These are phyloP conservation scores for Esperia sulphurella DNA, from an alignment of 2,888 invertebrate genomes.

Conservation along the genomic window DNA sequence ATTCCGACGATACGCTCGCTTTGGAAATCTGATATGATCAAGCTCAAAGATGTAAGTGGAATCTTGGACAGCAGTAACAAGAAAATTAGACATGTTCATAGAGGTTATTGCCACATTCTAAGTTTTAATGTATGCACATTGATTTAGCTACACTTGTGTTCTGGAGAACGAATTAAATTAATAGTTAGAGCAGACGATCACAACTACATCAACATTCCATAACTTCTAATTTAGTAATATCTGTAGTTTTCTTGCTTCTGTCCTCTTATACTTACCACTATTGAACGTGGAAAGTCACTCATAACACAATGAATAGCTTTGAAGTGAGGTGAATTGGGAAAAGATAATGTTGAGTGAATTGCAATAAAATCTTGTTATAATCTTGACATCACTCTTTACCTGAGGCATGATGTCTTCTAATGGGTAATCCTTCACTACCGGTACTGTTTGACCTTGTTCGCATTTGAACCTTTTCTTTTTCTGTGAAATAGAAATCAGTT, in stretches of 20 bases:
- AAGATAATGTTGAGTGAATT: not conserved
- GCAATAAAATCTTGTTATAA: too few relatives aligned
- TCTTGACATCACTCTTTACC: constrained; percentile 47
- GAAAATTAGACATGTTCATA: too few relatives aligned
- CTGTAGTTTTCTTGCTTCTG: not conserved
- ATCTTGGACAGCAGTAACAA: not conserved
- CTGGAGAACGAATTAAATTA: too few relatives aligned
- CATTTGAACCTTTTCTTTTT: constrained; percentile 77
- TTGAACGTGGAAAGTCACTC: not conserved
- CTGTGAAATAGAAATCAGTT: constrained; percentile 36
- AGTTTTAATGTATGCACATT: too few relatives aligned
- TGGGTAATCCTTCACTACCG: constrained; percentile 78
- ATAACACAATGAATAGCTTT: not conserved
- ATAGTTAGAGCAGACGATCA: too few relatives aligned
- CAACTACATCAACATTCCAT: too few relatives aligned
- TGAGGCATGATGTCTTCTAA: constrained; percentile 80
- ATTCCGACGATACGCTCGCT: too few relatives aligned
- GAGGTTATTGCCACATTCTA: too few relatives aligned
- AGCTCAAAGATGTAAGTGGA: not conserved
- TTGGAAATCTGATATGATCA: too few relatives aligned
- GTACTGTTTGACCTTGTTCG: constrained; percentile 77
- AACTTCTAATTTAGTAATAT: too few relatives aligned
- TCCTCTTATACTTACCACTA: not conserved
- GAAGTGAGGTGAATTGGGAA: not conserved
- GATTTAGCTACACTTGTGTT: too few relatives aligned